Base-by-base conservation (phyloP, 2,888 invertebrate genomes). In the Drosophila algonquin region DNA sequence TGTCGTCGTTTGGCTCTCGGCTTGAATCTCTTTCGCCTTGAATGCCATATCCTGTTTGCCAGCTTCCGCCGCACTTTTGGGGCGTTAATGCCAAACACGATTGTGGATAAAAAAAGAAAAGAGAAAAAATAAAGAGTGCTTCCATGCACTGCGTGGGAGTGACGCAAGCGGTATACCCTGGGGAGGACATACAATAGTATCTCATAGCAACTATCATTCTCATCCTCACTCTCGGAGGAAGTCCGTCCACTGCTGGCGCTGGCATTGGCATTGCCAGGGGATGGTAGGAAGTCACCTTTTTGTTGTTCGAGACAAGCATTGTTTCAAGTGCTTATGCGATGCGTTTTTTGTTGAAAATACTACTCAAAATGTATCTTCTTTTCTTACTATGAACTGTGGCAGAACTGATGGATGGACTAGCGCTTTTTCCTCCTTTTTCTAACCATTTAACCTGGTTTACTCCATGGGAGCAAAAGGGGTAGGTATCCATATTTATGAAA, bases 1-100 rank as follows among this genome's bases (percentile, higher is more conserved):
- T 81, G 82, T 76, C 69, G 69, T 74, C 69, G 16, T 54, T 40
- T 55, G 55, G 55, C 45, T 45, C 24, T 44, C 51, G 35, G 53
- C 53, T 32, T 16, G 52, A n/a, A 52, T 27, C 74, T 68, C 44
- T 51, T 60, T 63, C 27, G 60, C 67, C 56, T 75, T 61, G 81
- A 55, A 78, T 78, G 78, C 64, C 70, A 81, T 83, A 83, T 84
- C 84, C 84, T 83, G 84, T 62, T 69, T 74, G 75, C 75, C 77
- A 78, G 83, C 84, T 72, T 72, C 72, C 72, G 71, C 51, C 63
- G 74, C 68, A 68, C 74, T 73, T 67, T 73, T 35, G 59, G 59
- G 68, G 68, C 68, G 68, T 69, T 69, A 69, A 69, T 68, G 69
- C 68, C 59, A 68, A 69, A 69, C 67, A 69, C 59, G 59, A 67